phyloP scores from a whole-genome alignment of 92 coral and sea anemone species.

The Paragorgia papillata region DNA sequence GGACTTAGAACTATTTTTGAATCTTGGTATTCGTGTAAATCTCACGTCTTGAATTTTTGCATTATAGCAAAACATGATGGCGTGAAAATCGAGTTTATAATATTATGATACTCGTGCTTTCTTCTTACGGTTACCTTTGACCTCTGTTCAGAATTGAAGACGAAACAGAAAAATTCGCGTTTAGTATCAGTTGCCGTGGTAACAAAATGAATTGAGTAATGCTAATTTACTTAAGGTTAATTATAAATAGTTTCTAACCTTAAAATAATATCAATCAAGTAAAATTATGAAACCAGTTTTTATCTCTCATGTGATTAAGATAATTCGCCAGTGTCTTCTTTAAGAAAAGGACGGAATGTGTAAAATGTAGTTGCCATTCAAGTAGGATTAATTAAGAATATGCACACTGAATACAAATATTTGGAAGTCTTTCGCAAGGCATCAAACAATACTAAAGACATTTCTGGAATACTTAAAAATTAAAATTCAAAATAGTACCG shows the following conservation, averaged over 20 bases:
- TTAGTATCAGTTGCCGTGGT: constrained; percentile 14
- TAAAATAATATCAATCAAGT: not conserved
- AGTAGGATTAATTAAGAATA: constrained; percentile 19
- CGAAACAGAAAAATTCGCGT: not conserved
- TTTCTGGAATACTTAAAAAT: constrained; percentile 31
- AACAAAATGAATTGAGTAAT: constrained; percentile 7
- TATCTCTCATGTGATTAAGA: not conserved
- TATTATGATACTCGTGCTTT: no score
- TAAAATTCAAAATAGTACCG: constrained; percentile 23
- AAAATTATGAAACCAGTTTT: not conserved
- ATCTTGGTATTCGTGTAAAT: not conserved
- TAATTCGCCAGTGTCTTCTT: not conserved
- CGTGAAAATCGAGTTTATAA: no score
- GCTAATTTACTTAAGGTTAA: not conserved
- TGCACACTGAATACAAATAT: not conserved
- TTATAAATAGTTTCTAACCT: not conserved
- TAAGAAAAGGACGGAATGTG: not conserved
- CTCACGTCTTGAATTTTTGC: no score
- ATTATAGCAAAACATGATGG: no score
- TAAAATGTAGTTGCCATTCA: constrained; percentile 16
- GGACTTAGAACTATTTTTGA: constrained; percentile 15
- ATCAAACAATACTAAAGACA: constrained; percentile 19
- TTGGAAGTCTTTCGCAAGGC: constrained; percentile 20
- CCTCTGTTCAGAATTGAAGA: no score
- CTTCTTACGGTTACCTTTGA: no score